phyloP scores from a whole-genome alignment of 2,888 invertebrate species.

The Ichneumon xanthorius region DNA sequence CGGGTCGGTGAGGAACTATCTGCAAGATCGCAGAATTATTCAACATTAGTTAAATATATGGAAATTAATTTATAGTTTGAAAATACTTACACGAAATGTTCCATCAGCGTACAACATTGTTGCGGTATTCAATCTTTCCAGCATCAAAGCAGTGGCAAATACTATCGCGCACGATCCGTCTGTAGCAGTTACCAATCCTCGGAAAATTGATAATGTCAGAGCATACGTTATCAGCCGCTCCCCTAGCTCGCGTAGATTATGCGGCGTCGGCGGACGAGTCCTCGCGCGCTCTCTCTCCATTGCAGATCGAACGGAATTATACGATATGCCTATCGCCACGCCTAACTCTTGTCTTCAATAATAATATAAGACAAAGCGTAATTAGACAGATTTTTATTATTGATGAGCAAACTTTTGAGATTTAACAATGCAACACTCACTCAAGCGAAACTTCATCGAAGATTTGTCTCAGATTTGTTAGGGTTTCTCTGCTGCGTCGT shows the following conservation, averaged over 20 bases:
- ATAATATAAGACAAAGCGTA: too few species aligned
- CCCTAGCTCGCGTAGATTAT: slow-evolving; percentile 19
- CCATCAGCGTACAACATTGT: slow-evolving; percentile 53
- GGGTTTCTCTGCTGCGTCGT: too few species aligned
- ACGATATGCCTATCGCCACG: not conserved
- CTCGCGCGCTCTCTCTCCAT: not conserved
- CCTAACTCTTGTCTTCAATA: not conserved
- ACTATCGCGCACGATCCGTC: slow-evolving; percentile 49
- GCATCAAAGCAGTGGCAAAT: slow-evolving; percentile 51
- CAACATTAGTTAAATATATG: not conserved
- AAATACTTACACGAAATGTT: slow-evolving; percentile 55
- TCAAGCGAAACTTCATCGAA: too few species aligned
- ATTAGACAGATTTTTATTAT: too few species aligned
- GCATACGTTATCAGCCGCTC: not conserved
- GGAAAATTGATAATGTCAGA: slow-evolving; percentile 30
- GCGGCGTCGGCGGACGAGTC: not conserved
- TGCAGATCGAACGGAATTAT: not conserved
- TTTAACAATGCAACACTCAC: too few species aligned
- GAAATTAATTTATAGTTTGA: not conserved
- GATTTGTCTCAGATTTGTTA: too few species aligned
- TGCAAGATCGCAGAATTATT: not conserved
- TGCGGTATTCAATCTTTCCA: slow-evolving; percentile 30
- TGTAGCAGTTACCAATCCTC: slow-evolving; percentile 35
- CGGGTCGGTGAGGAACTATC: slow-evolving; percentile 35
- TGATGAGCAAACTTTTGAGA: too few species aligned